Base-by-base conservation (phyloP, 1,140 invertebrate species). In the Pogonomyrmex barbatus region DNA sequence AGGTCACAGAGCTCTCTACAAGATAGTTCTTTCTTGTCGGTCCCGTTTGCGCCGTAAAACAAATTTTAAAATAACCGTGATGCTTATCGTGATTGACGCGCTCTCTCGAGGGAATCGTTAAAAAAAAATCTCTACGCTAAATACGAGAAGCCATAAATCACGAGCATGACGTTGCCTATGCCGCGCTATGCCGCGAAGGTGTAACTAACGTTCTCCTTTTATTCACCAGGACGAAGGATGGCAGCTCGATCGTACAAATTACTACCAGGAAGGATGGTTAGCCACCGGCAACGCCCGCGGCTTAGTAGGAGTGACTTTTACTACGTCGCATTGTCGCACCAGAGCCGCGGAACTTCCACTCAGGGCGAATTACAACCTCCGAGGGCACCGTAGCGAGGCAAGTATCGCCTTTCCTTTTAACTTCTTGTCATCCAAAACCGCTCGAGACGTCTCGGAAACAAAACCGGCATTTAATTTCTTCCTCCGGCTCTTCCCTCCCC, bases 251-350 rank as follows among this genome's bases (percentile, higher is more conserved):
- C 96, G 98, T 87, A 97, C 97, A 90, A 98, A 99, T 96, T 99
- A 99, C 94, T 99, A 99, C 93, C 98, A 99, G 95, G 98, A 99
- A 95, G 99, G 99, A n/a, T 99, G 99, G 99, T 95, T 99, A 92
- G 98, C 98, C 67, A 98, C 98, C 56, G 99, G 98, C 87, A 99
- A 99, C 95, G 97, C 98, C 67, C 97, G 98, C 87, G 98, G 98
- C 33, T 97, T 99, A 87, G 98, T 99, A 79, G 98, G 99, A 79
- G 98, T 99, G 50, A 99, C 98, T 52, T 99, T 99, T 95, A 99
- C 99, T 45, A 98, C 98, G 33, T 98, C 98, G 76, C 98, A 98
- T 94, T 98, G 97, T 94, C 97, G 97, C 89, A 93, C 94, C 45
- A 97, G 97, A 91, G 96, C 96, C 82, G 96, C 97, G 83, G 98